These are phyloP conservation scores for Pseudomyrmex concolor DNA, from an alignment of 1,140 invertebrate species.

Conservation along the genomic window DNA sequence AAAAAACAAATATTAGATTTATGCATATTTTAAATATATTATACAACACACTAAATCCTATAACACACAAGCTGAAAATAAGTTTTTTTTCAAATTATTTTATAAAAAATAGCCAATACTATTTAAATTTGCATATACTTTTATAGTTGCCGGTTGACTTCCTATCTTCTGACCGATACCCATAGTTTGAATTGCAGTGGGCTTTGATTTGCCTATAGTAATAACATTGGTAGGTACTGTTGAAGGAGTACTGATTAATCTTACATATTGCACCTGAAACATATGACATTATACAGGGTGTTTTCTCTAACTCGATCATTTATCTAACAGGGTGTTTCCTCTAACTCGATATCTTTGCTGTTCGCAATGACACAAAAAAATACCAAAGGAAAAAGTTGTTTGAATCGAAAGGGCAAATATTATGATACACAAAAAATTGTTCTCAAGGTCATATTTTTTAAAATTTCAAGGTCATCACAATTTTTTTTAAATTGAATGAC, in stretches of 20 bases:
- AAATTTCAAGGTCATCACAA: too few relatives aligned
- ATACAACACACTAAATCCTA: not conserved
- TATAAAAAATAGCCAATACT: not conserved
- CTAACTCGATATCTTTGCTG: too few relatives aligned
- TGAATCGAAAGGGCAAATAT: too few relatives aligned
- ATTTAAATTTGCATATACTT: slow-evolving; percentile 67
- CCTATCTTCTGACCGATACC: slow-evolving; percentile 81
- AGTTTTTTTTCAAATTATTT: not conserved
- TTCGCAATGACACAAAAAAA: too few relatives aligned
- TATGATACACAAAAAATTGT: too few relatives aligned
- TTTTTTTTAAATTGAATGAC: too few relatives aligned
- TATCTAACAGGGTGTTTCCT: too few relatives aligned
- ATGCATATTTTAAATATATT: slow-evolving; percentile 16
- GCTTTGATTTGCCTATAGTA: slow-evolving; percentile 82
- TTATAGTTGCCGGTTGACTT: slow-evolving; percentile 81
- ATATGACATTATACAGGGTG: slow-evolving; percentile 27
- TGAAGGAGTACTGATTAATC: slow-evolving; percentile 87
- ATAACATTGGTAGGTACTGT: slow-evolving; percentile 81
- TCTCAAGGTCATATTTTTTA: too few relatives aligned
- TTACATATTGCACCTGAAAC: slow-evolving; percentile 89
- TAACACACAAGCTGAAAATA: too few relatives aligned
- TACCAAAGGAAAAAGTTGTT: too few relatives aligned
- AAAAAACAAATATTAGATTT: slow-evolving; percentile 14
- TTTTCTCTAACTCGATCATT: too few relatives aligned
- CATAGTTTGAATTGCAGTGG: slow-evolving; percentile 80